Conservation (phyloP, 2,797 vertebrate species). For the Pachyuromys duprasi region DNA sequence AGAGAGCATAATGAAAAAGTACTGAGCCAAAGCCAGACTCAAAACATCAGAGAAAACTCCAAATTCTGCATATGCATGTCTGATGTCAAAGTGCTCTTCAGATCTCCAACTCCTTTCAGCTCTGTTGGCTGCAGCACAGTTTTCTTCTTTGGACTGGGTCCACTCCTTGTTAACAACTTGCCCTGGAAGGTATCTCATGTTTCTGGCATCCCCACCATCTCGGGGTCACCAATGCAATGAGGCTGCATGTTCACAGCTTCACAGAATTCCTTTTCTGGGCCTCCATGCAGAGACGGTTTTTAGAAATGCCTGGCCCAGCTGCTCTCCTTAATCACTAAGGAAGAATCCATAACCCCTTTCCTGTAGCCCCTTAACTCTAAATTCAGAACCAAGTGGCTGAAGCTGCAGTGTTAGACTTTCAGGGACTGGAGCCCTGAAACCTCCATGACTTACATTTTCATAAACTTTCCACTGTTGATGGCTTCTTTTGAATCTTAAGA, state of each 20-base stretch:
- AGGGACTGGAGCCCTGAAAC: too few relatives aligned
- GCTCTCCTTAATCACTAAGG: not conserved
- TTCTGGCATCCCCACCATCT: not conserved
- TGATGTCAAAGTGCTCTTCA: not conserved
- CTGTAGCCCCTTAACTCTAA: not conserved
- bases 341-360: not conserved
- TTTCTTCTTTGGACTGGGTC: not conserved
- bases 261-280: not conserved
- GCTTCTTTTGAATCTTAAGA: not conserved
- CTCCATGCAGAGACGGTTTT: not conserved
- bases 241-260: not conserved
- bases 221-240: not conserved
- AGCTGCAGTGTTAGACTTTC: not conserved
- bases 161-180: not conserved
- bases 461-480: not conserved
- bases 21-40: not conserved
- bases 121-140: not conserved
- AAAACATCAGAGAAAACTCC: not conserved
- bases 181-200: not conserved
- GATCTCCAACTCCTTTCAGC: not conserved
- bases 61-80: not conserved
- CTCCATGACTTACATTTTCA: not conserved
- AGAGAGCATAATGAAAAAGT: not conserved
- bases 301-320: not conserved
- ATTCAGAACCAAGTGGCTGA: not conserved